phyloP scores from a whole-genome alignment of 2,797 vertebrate species.

The Schizopygopsis pylzovi region DNA sequence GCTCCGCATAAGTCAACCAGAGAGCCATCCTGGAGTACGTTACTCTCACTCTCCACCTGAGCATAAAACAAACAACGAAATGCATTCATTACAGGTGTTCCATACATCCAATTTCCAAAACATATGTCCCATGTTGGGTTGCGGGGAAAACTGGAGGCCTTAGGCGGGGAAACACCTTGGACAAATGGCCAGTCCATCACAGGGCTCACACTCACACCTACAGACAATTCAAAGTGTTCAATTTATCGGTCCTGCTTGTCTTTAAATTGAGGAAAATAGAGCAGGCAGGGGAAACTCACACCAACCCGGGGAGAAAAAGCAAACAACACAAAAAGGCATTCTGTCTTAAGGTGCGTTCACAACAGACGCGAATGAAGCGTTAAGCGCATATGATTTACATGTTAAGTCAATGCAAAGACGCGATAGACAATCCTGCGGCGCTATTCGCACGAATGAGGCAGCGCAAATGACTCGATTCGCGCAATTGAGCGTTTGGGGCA shows the following conservation, averaged over 20 bases:
- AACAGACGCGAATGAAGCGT: too few relatives aligned
- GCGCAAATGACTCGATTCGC: too few relatives aligned
- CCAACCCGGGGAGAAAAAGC: not conserved
- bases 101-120: not conserved
- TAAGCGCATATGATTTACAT: too few relatives aligned
- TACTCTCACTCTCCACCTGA: slow-evolving; percentile 96
- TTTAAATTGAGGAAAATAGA: not conserved
- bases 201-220: not conserved
- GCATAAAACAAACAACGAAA: not conserved
- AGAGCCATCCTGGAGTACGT: slow-evolving; percentile 93
- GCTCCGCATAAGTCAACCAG: slow-evolving; percentile 97
- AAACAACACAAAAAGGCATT: not conserved
- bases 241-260: not conserved
- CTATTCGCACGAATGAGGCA: too few relatives aligned
- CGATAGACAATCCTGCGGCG: too few relatives aligned
- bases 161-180: not conserved
- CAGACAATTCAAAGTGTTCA: not conserved
- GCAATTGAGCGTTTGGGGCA: too few relatives aligned
- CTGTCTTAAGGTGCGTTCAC: not conserved
- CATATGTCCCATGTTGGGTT: not conserved
- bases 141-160: not conserved
- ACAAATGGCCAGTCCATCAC: not conserved
- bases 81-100: not conserved
- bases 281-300: not conserved
- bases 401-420: too few relatives aligned